Conservation (phyloP, 2,113 vertebrate genomes). For the Synchiropus splendidus region DNA sequence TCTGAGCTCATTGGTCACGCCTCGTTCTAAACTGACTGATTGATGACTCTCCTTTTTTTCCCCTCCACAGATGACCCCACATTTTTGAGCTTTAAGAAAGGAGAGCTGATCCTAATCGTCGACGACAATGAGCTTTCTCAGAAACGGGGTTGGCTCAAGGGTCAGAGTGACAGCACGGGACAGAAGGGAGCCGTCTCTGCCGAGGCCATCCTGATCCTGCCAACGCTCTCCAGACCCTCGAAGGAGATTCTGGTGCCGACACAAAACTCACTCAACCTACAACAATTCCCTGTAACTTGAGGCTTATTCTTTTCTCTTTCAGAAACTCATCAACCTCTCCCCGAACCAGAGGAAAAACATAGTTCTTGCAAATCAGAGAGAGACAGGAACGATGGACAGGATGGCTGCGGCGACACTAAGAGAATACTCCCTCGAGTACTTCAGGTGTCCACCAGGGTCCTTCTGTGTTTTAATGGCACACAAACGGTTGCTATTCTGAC, state of each 20-base stretch:
- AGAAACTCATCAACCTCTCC: slow-evolving; percentile 83
- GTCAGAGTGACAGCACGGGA: slow-evolving; percentile 71
- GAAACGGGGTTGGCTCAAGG: slow-evolving; percentile 73
- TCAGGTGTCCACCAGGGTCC: slow-evolving; percentile 69
- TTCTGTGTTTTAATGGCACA: not conserved
- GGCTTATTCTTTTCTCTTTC: slow-evolving; percentile 37
- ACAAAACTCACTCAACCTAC: not conserved
- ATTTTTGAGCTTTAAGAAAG: slow-evolving; percentile 80
- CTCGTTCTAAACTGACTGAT: not conserved
- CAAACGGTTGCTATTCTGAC: not conserved
- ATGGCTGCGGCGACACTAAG: slow-evolving; percentile 75
- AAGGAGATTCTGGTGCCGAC: slow-evolving; percentile 76
- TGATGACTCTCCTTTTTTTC: not conserved
- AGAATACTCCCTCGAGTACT: slow-evolving; percentile 82
- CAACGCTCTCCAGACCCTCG: slow-evolving; percentile 79
- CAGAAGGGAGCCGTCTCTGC: slow-evolving; percentile 72
- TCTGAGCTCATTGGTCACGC: slow-evolving; percentile 6
- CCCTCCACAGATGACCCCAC: slow-evolving; percentile 68
- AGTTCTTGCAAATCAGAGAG: slow-evolving; percentile 39
- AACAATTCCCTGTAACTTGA: not conserved
- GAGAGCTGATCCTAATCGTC: slow-evolving; percentile 78
- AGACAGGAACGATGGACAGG: slow-evolving; percentile 46
- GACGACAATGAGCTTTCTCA: slow-evolving; percentile 67
- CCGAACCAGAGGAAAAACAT: slow-evolving; percentile 78
- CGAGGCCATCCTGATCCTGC: slow-evolving; percentile 72